Evolutionary conservation across 2,797 vertebrate species (phyloP), one percentile per base, ranked within the genome.

Genomic region (Gymnothorax reevesii): DNA sequence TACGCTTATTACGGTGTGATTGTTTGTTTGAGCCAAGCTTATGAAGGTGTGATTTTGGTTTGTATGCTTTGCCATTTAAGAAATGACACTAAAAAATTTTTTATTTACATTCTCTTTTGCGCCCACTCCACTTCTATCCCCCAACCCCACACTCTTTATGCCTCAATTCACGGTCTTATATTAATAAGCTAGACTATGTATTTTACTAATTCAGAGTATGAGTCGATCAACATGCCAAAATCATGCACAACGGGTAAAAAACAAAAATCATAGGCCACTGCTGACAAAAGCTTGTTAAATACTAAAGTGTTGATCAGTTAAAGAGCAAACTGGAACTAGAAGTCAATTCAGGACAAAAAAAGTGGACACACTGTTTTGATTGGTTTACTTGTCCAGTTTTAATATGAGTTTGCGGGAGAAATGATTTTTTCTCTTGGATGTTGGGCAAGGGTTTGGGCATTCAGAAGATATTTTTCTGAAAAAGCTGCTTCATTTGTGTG

Each of bases 171-270:
- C 79, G 10, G 49, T 80, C 82, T 27, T 49, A 59, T 27, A 17
- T 75, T 12, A 73, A 66, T 73, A 71, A 86, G 57, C 55, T 15
- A 42, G 33, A 42, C 33, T 49, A 86, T 79, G 64, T 83, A 8
- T n/a, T 84, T 84, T 83, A 59, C 57, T 87, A 20, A 86, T 71
- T 83, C 88, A 87, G 83, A 84, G 71, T 27, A 66, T 75, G 82
- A 84, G 87, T 60, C 83, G 66, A 66, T 84, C 87, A 87, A 88
- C 86, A 83, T 82, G 82, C 57, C 69, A 85, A 69, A 88, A 87
- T 84, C 73, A 60, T 86, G 85, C 62, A 71, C 64, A n/a, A 33
- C 25, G 73, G 64, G 49, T 10, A 69, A 71, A 12, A 79, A 87
- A 84, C 84, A 84, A 87, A 86, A 62, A 88, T 59, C 73, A 88